Evolutionary conservation across 2,888 invertebrate genomes (phyloP), one percentile per base, ranked within the genome.

Genomic region (Folsomia manolachei): DNA sequence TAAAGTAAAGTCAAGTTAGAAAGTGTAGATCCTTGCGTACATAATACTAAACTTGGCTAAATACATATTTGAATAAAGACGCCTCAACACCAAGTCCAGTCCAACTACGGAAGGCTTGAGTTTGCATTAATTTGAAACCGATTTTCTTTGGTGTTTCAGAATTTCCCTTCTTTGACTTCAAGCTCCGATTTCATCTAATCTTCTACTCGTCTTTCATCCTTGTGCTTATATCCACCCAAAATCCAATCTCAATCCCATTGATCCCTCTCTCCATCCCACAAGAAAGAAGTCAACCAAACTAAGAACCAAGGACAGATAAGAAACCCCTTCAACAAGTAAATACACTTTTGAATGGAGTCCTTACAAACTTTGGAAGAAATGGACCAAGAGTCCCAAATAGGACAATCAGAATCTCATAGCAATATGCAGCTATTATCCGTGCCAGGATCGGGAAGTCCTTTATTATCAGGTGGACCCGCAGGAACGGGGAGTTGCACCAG

Each of bases 341-440:
- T 19, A 56, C n/a, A 14, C 56, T 21, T 4, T 19, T 4, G n/a
- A 66, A 66, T 66, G 65, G 51, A 39, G 2, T 27, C 65, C 23
- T n/a, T 66, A 24, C 23, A 67, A 52, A 24, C 24, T 19, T 56
- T 24, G 25, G 67, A 66, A 9, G 27, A 39, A 51, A 21, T 66
- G 25, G 7, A 19, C 4, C 52, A 67, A 19, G 24, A 25, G 23
- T 67, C 67, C 24, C 67, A 11, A 61, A 14, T 21, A 25, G 51
- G 7, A 51, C 65, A 1, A 52, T 65, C 24, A 63, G 70, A 14
- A 11, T 74, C 62, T 19, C n/a, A 1, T 7, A 69, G 25, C 18
- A 56, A 71, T 27, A 77, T 77, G 77, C 73, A 75, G 39, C 60
- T 77, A 11, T 62, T 77, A 21, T 56, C 73, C 9, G 77, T 77